A percentile compares a stretch with the other conserved stretches of the same genome.
phyloP scores from a whole-genome alignment of 2,113 vertebrate genomes.

The Gopherus flavomarginatus region DNA sequence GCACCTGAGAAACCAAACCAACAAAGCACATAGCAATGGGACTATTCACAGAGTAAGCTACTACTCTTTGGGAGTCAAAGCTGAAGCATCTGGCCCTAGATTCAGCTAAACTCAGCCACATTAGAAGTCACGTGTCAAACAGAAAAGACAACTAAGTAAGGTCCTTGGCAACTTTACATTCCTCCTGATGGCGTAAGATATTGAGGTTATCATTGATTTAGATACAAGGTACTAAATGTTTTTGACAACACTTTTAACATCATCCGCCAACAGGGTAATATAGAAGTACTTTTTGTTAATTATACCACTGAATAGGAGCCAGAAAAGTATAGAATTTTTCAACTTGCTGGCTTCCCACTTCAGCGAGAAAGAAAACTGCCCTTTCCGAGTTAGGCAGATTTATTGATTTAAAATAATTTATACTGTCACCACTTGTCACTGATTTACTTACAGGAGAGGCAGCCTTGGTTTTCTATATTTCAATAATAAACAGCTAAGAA shows the following conservation, averaged over 20 bases:
- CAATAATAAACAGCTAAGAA: background rate
- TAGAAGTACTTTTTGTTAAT: background rate
- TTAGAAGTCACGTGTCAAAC: background rate
- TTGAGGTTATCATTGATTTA: background rate
- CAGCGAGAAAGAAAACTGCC: background rate
- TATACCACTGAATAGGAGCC: background rate
- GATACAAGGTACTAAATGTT: background rate
- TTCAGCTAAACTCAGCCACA: background rate
- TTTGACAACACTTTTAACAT: background rate
- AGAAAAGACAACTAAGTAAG: background rate
- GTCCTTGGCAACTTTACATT: background rate
- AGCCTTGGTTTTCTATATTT: background rate
- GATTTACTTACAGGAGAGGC: background rate
- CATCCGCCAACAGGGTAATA: conserved; percentile 22
- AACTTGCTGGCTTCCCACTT: conserved; percentile 11
- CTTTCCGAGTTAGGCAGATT: background rate
- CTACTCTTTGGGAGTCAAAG: rapidly evolving
- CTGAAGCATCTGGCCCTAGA: background rate
- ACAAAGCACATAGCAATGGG: background rate
- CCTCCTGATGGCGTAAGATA: background rate
- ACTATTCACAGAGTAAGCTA: background rate
- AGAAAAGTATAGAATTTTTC: background rate
- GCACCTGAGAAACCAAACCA: conserved; percentile 3
- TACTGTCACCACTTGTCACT: background rate
- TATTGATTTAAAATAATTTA: background rate